phyloP scores from a whole-genome alignment of 2,797 vertebrate genomes.

The Trachops cirrhosus region DNA sequence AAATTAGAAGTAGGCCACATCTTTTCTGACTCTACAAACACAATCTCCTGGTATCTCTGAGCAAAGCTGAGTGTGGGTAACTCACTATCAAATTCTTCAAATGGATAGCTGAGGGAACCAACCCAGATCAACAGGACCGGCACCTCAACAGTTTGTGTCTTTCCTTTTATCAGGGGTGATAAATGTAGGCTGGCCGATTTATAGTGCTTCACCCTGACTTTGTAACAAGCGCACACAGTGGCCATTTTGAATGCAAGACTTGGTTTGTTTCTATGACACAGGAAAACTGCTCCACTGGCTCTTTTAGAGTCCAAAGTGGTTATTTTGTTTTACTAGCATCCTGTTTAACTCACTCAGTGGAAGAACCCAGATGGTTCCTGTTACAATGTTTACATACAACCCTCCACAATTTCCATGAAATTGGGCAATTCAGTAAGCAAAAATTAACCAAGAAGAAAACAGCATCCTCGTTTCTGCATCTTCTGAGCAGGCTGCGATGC shows the following conservation, averaged over 20 bases:
- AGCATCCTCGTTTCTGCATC: not conserved
- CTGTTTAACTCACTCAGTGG: not conserved
- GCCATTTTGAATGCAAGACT: not conserved
- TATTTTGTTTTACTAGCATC: not conserved
- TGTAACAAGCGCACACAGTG: not conserved
- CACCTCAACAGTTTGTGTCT: not conserved
- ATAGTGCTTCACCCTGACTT: not conserved
- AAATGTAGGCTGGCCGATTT: not conserved
- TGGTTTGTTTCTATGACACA: not conserved
- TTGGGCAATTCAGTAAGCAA: not conserved
- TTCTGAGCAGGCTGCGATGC: not conserved
- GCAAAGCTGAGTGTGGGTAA: not conserved
- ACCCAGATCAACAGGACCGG: not conserved
- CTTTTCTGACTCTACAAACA: not conserved
- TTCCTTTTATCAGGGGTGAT: not conserved
- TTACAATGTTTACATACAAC: not conserved
- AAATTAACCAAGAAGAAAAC: not conserved
- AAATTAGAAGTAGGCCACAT: not conserved
- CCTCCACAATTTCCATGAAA: not conserved
- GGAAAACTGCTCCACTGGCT: not conserved
- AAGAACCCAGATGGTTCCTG: not conserved
- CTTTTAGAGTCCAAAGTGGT: not conserved
- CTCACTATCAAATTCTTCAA: not conserved
- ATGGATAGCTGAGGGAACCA: not conserved
- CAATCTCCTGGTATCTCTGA: not conserved